A percentile compares a stretch with the other conserved stretches of the same genome.
Evolutionary conservation across 2,113 vertebrate genomes (phyloP).

Genomic region (Microtus richardsoni): DNA sequence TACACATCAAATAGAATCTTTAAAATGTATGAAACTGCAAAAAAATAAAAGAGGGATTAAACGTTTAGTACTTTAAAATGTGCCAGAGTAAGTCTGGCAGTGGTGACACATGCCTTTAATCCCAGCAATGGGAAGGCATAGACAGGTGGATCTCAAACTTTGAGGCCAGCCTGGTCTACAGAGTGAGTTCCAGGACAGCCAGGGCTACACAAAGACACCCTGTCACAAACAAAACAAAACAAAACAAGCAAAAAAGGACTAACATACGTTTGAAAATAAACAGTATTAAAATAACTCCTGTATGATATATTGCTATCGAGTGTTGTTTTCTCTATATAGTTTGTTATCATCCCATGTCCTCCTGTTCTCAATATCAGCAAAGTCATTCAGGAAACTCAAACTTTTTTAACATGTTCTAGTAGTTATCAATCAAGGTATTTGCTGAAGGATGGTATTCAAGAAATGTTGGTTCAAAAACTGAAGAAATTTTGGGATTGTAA

Average conservation of each 20-base stretch:
- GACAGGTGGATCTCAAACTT: neutral
- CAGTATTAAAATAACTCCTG: neutral
- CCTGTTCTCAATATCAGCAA: neutral
- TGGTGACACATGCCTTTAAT: too few relatives aligned
- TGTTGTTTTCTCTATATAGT: neutral
- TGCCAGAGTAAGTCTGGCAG: neutral
- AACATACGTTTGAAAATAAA: slow-evolving; percentile 21
- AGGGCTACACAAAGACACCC: neutral
- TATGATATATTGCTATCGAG: neutral
- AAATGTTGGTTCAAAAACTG: neutral
- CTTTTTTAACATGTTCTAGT: neutral
- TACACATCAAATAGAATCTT: neutral
- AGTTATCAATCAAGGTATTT: neutral
- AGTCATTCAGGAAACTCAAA: neutral
- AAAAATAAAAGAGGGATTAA: neutral
- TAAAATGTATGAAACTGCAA: neutral
- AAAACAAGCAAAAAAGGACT: neutral
- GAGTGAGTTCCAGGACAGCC: neutral
- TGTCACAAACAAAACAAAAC: neutral
- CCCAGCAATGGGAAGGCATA: too few relatives aligned
- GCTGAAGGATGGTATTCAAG: neutral
- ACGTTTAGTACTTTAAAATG: slow-evolving; percentile 40
- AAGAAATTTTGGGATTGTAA: neutral
- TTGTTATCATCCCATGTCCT: neutral
- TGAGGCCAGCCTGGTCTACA: neutral